Evolutionary conservation across 2,797 vertebrate genomes (phyloP).

Genomic region (Halcyon chelicuti): DNA sequence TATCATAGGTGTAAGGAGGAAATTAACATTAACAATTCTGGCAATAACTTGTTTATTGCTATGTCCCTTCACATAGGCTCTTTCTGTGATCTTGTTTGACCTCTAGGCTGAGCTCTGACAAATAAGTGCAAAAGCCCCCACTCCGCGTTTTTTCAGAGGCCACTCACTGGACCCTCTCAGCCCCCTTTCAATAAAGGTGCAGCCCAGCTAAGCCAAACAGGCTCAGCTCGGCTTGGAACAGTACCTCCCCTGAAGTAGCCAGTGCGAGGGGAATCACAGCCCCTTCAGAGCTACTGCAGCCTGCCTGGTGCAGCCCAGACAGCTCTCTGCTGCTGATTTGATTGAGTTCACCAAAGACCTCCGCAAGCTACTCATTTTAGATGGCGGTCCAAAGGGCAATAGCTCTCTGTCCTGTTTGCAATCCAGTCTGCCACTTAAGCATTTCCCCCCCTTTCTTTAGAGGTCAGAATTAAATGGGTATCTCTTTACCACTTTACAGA

Average conservation of each 20-base stretch:
- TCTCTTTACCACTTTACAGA: neutral
- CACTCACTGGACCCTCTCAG: neutral
- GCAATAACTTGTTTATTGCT: neutral
- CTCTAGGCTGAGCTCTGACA: neutral
- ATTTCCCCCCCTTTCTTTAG: neutral
- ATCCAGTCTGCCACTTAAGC: neutral
- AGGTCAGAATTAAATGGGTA: conserved; percentile 29
- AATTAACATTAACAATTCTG: conserved; percentile 22
- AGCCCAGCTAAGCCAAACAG: neutral
- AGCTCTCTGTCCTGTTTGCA: neutral
- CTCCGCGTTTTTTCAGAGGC: neutral
- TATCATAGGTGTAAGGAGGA: neutral
- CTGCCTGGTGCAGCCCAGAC: neutral
- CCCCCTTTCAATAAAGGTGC: accelerated
- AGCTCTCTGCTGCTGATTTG: neutral
- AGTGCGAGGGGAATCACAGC: neutral
- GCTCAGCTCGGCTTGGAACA: neutral
- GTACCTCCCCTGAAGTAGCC: neutral
- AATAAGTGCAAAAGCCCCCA: neutral
- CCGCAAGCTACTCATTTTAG: neutral
- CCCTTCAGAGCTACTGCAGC: neutral
- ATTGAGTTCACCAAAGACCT: neutral
- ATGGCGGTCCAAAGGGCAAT: neutral
- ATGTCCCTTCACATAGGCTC: neutral
- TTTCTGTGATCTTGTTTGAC: neutral